Conservation (phyloP, 2,113 vertebrate genomes). For the Anhinga anhinga region DNA sequence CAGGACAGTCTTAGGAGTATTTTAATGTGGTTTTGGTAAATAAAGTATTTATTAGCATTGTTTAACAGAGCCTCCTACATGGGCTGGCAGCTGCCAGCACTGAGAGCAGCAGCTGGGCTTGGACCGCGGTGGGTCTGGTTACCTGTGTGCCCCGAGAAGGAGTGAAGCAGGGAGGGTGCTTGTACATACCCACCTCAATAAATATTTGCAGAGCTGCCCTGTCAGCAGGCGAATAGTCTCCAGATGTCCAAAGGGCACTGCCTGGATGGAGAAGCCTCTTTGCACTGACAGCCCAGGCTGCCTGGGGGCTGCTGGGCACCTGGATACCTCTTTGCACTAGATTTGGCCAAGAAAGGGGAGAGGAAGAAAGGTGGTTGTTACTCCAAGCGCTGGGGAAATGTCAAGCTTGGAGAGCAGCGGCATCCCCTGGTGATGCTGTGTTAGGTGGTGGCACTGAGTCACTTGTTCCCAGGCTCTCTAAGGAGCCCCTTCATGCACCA, state of each 20-base stretch:
- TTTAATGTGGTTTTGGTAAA: background rate
- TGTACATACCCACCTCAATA: accelerated
- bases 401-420: background rate
- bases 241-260: accelerated
- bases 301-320: accelerated
- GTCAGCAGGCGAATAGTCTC: accelerated
- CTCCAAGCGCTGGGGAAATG: background rate
- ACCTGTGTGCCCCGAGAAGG: background rate
- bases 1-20: background rate
- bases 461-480: background rate
- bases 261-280: background rate
- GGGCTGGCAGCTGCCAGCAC: background rate
- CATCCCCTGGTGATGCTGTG: background rate
- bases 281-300: background rate
- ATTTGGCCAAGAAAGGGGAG: background rate
- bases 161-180: background rate
- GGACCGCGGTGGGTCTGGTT: background rate
- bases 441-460: background rate
- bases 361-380: background rate
- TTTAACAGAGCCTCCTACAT: accelerated
- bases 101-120: background rate
- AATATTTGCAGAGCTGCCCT: background rate
- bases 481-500: accelerated
- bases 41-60: background rate
- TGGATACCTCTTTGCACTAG: background rate